phyloP scores from a whole-genome alignment of 1,140 invertebrate genomes.

The Nasonia vitripennis region DNA sequence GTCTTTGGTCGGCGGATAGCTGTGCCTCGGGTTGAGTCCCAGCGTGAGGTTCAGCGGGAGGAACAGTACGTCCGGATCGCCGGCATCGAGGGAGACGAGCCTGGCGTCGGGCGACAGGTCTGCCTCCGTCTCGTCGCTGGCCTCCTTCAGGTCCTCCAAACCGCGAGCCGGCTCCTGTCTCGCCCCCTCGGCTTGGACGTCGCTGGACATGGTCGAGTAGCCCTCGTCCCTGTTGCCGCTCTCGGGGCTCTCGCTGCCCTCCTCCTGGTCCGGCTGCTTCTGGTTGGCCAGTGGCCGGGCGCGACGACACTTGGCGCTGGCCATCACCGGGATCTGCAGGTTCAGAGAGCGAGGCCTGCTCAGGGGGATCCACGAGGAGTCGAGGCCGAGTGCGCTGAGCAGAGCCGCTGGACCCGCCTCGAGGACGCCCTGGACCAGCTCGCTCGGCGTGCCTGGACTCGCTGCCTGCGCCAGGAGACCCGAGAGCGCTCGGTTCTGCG shows the following conservation, averaged over 20 bases:
- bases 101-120: slow-evolving; percentile 74
- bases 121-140: slow-evolving; percentile 81
- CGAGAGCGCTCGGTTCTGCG: slow-evolving; percentile 81
- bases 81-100: slow-evolving; percentile 75
- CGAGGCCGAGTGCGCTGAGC: slow-evolving; percentile 70
- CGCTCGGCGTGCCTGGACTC: slow-evolving; percentile 73
- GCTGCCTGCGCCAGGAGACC: slow-evolving; percentile 79
- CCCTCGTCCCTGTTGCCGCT: slow-evolving; percentile 89
- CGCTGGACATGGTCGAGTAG: slow-evolving; percentile 92
- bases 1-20: slow-evolving; percentile 81
- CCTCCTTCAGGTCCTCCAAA: slow-evolving; percentile 83
- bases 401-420: slow-evolving; percentile 66
- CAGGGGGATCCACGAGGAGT: slow-evolving; percentile 80
- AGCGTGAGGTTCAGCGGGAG: slow-evolving; percentile 81
- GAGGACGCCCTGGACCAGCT: slow-evolving; percentile 66
- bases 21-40: slow-evolving; percentile 80
- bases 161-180: slow-evolving; percentile 77
- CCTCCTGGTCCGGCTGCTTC: slow-evolving; percentile 61
- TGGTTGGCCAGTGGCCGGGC: slow-evolving; percentile 64
- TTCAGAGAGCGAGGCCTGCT: slow-evolving; percentile 80
- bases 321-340: slow-evolving; percentile 78
- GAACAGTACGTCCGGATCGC: slow-evolving; percentile 82
- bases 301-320: slow-evolving; percentile 70
- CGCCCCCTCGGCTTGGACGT: slow-evolving; percentile 84
- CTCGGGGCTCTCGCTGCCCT: slow-evolving; percentile 81